Percentiles rank a stretch among this genome's conserved stretches.
These are phyloP conservation scores for Marronus borbonicus DNA, from an alignment of 2,888 invertebrate genomes.

Conservation along the genomic window DNA sequence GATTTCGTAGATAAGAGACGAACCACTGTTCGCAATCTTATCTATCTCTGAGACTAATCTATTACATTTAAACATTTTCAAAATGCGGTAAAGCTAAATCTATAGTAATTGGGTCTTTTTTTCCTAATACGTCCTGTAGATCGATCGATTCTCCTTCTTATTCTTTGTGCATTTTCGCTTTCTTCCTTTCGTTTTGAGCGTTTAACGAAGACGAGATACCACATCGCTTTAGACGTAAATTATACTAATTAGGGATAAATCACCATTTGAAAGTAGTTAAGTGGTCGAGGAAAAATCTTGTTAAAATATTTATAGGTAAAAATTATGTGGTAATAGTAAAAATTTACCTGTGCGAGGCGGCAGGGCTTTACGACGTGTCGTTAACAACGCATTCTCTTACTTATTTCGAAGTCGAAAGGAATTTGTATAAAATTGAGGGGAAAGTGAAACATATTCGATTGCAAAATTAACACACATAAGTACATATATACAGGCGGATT, in stretches of 20 bases:
- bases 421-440: slow-evolving; percentile 4
- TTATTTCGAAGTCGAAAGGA: background rate
- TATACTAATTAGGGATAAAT: slow-evolving; percentile 45
- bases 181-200: slow-evolving; percentile 21
- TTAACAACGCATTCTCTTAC: slow-evolving; percentile 19
- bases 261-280: slow-evolving; percentile 9
- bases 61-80: slow-evolving; percentile 46
- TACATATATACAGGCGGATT: background rate
- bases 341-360: slow-evolving; percentile 9
- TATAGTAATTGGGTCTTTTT: slow-evolving; percentile 45
- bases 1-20: slow-evolving; percentile 49
- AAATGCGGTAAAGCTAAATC: slow-evolving; percentile 38
- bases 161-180: slow-evolving; percentile 22
- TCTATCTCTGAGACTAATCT: slow-evolving; percentile 42
- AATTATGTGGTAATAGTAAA: slow-evolving; percentile 33
- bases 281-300: slow-evolving; percentile 19
- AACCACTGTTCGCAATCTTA: slow-evolving; percentile 47
- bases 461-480: background rate
- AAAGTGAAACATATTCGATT: slow-evolving; percentile 10
- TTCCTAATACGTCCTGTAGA: slow-evolving; percentile 22
- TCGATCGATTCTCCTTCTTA: slow-evolving; percentile 16
- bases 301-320: slow-evolving; percentile 39
- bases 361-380: slow-evolving; percentile 11
- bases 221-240: slow-evolving; percentile 42
- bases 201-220: slow-evolving; percentile 6